Base-by-base conservation (phyloP, 2,797 vertebrate species). In the Etheostoma nigrum region DNA sequence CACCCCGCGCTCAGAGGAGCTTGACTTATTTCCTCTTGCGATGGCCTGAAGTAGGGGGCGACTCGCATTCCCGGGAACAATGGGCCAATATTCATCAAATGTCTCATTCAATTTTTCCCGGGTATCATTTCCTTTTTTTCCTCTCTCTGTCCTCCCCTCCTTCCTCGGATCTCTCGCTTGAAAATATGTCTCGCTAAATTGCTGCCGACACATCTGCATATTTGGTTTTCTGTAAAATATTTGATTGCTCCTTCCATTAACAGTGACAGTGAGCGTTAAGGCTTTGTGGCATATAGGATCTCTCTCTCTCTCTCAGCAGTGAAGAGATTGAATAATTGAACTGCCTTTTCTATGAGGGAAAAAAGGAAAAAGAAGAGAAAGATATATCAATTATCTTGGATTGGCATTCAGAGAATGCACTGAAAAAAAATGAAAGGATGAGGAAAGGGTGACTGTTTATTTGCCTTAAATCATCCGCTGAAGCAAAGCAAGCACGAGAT, bases 171-270 rank as follows among this genome's bases (percentile, higher is more conserved):
- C 64, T n/a, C 61, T 48, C 9, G 15, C 55, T 57, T 68, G 89
- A 89, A 92, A 91, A 89, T 84, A 89, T 90, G 88, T 89, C 79
- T 84, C 2, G 7, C 63, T 81, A 91, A 91, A 91, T 92, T 87
- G 90, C 75, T 45, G 80, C 72, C 27, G 91, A 90, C 91, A 90
- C 70, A 90, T 90, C 76, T 88, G 90, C 90, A 90, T 91, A 89
- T 93, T 92, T 92, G 88, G 88, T 84, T 91, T 92, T 88, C 74
- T 73, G 82, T 84, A 78, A 88, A 88, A 88, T 89, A 77, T 89
- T 86, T 91, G 83, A 91, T 91, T 87, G 87, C 88, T 87, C 72
- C 81, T 86, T 92, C 84, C 84, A 90, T 92, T 92, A 83, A 66
- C 80, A 79, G 72, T 92, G 88, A 91, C 85, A 90, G 88, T 84